Conservation (phyloP, 2,113 vertebrate species). For the Varanus salvator region DNA sequence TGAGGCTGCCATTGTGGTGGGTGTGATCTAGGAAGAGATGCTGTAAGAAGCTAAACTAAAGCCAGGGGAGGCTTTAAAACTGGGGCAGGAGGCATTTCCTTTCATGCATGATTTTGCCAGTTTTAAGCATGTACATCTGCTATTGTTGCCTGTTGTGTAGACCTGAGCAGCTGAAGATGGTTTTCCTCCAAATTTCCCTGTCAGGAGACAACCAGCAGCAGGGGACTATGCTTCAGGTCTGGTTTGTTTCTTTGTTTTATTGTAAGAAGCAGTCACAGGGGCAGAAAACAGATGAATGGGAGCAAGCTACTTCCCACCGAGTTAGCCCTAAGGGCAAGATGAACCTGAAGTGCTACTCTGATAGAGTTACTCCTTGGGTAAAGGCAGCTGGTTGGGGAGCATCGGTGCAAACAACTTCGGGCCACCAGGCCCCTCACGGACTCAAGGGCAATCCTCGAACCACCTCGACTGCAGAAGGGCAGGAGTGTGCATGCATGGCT, state of each 20-base stretch:
- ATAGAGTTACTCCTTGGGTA: background rate
- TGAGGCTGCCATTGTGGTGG: background rate
- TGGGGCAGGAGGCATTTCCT: no score
- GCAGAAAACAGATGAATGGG: background rate
- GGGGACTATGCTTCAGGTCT: background rate
- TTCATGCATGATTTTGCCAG: background rate
- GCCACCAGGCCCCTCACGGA: background rate
- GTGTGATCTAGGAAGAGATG: background rate
- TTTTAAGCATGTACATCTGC: background rate
- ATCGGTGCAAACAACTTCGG: background rate
- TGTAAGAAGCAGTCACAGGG: background rate
- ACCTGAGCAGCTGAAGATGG: background rate
- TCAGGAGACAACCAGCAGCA: background rate
- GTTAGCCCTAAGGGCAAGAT: no score
- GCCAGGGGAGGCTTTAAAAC: background rate
- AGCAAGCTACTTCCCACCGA: background rate
- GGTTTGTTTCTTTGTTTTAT: background rate
- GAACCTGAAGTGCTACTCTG: background rate
- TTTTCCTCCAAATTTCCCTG: background rate
- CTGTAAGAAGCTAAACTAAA: background rate
- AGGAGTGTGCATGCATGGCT: no score
- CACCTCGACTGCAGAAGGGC: no score
- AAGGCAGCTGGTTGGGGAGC: background rate
- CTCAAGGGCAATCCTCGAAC: background rate
- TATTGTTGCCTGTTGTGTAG: background rate